Evolutionary conservation across 2,113 vertebrate genomes (phyloP).

Genomic region (Pterocles orientalis): DNA sequence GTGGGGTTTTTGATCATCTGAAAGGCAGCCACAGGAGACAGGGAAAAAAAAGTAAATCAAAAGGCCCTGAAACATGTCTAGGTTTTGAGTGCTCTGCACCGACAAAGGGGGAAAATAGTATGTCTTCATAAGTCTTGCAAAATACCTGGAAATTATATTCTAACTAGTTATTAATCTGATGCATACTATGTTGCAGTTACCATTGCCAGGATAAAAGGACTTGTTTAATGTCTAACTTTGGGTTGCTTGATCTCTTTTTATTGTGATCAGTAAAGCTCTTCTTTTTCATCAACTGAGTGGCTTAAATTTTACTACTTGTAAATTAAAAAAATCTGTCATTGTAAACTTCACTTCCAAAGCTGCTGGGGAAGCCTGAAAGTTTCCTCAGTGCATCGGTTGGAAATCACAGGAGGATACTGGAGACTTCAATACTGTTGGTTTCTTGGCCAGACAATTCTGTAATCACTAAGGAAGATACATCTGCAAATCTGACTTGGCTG

Average conservation of each 20-base stretch:
- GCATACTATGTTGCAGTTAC: background rate
- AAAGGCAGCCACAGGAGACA: background rate
- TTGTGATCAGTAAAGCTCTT: background rate
- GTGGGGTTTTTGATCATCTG: background rate
- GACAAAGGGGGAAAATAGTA: rapidly evolving
- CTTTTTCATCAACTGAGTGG: background rate
- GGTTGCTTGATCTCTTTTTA: background rate
- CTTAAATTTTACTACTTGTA: background rate
- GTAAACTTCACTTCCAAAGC: background rate
- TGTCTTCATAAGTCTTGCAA: background rate
- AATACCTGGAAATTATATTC: background rate
- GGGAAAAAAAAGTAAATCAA: background rate
- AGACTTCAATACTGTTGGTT: background rate
- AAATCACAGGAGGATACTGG: rapidly evolving
- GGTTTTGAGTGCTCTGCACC: background rate
- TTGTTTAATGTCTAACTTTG: background rate
- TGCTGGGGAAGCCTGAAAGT: background rate
- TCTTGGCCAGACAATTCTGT: background rate
- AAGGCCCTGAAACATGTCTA: background rate
- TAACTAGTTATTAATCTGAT: background rate
- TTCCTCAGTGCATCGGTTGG: rapidly evolving
- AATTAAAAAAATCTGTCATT: background rate
- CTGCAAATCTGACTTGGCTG: background rate
- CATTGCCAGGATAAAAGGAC: background rate
- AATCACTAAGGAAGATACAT: background rate